phyloP scores from a whole-genome alignment of 2,888 invertebrate genomes.

The Druceiella hillmani region DNA sequence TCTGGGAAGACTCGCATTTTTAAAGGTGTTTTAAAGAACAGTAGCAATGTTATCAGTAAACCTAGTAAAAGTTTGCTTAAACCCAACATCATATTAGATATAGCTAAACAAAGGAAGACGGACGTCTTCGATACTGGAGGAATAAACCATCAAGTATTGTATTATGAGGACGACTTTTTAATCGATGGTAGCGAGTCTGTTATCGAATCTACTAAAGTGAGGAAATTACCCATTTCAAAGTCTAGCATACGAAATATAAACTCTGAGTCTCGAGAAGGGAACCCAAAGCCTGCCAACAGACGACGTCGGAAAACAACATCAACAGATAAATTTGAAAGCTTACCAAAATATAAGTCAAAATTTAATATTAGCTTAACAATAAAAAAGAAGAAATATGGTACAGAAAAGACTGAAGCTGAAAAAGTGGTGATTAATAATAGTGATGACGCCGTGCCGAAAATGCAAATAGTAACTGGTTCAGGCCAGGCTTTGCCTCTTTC shows the following conservation, averaged over 20 bases:
- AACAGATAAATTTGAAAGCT: too few relatives aligned
- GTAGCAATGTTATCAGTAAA: constrained; percentile 22
- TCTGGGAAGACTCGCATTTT: background rate
- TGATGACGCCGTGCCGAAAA: constrained; percentile 29
- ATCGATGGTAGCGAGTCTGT: constrained; percentile 40
- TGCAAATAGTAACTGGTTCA: constrained; percentile 49
- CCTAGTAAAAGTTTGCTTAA: constrained; percentile 29
- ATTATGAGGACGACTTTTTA: constrained; percentile 39
- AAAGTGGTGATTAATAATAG: too few relatives aligned
- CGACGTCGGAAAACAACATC: too few relatives aligned
- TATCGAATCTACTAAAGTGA: constrained; percentile 29
- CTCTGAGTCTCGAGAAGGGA: too few relatives aligned
- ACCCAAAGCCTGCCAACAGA: too few relatives aligned
- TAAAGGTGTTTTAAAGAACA: constrained; percentile 27
- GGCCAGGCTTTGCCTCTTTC: constrained; percentile 51
- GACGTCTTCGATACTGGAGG: constrained; percentile 10
- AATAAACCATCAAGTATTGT: constrained; percentile 34
- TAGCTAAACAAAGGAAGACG: constrained; percentile 17
- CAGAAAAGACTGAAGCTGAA: too few relatives aligned
- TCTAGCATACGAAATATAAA: too few relatives aligned
- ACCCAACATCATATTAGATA: constrained; percentile 23
- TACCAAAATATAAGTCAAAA: too few relatives aligned
- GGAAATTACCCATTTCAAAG: too few relatives aligned
- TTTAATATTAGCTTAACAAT: too few relatives aligned
- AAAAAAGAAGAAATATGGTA: too few relatives aligned